phyloP scores from a whole-genome alignment of 2,797 vertebrate species.

The Odontamblyopus rebecca region DNA sequence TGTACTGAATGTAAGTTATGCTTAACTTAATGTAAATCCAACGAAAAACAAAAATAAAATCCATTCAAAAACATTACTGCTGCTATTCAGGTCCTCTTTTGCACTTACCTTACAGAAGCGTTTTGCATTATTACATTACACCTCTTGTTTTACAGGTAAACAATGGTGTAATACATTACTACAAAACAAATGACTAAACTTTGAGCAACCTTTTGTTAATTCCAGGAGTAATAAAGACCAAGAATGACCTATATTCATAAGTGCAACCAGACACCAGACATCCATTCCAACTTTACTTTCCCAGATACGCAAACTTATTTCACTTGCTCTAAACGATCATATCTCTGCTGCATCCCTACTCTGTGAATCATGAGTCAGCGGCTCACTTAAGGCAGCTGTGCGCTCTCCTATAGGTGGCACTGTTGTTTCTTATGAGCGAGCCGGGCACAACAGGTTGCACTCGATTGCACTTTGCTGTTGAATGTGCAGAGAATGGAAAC shows the following conservation, averaged over 20 bases:
- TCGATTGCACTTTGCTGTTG: slow-evolving; percentile 19
- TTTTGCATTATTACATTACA: no score
- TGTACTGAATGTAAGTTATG: background rate
- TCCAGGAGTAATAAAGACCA: background rate
- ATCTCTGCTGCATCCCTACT: slow-evolving; percentile 14
- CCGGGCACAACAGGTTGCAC: slow-evolving; percentile 61
- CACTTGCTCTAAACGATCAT: no score
- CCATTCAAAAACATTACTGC: background rate
- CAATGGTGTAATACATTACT: background rate
- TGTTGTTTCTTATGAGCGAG: slow-evolving; percentile 65
- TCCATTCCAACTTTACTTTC: no score
- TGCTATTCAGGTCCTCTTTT: no score
- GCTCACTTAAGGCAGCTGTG: slow-evolving; percentile 24
- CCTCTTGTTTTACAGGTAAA: background rate
- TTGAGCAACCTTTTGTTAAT: no score
- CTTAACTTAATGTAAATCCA: background rate
- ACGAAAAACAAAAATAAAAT: no score
- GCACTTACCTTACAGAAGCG: no score
- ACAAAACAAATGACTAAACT: background rate
- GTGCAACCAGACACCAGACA: no score
- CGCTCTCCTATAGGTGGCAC: slow-evolving; percentile 67
- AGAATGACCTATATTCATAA: no score
- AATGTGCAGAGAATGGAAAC: background rate
- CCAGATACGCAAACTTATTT: no score
- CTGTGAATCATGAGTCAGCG: slow-evolving; percentile 23